Evolutionary conservation across 35 echinoderm and acorn worm species (phyloP).

Genomic region (Apostichopus japonicus): DNA sequence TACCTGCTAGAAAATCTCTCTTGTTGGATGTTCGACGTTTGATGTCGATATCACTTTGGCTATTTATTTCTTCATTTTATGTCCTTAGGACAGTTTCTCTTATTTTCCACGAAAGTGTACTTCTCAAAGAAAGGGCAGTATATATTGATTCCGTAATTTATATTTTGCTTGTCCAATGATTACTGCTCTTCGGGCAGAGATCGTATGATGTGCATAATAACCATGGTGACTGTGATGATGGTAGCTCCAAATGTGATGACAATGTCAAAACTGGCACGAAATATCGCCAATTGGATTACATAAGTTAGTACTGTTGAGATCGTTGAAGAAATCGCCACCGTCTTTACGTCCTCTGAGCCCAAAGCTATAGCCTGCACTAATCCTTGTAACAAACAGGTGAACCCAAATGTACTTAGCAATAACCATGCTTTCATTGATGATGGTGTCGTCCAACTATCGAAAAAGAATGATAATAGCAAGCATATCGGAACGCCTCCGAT

Average conservation of each 20-base stretch:
- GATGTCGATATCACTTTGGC: no score
- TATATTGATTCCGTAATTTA: no score
- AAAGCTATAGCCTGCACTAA: neutral
- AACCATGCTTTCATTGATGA: neutral
- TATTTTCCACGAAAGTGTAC: no score
- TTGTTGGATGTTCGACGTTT: no score
- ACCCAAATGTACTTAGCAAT: neutral
- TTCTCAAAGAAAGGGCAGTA: no score
- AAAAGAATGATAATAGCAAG: neutral
- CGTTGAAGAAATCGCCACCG: neutral
- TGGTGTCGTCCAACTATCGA: neutral
- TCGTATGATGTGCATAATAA: neutral
- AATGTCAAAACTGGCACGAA: neutral
- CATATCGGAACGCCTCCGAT: neutral
- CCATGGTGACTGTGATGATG: neutral
- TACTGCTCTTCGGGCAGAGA: neutral
- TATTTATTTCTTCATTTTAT: no score
- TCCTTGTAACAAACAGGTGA: neutral
- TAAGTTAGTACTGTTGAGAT: constrained; percentile 1
- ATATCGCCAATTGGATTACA: neutral
- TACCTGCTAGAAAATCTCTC: no score
- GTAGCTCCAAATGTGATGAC: neutral
- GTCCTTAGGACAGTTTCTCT: no score
- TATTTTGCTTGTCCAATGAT: no score
- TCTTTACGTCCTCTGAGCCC: neutral